A percentile compares a stretch with the other conserved stretches of the same genome.
Evolutionary conservation across 92 coral and sea anemone species (phyloP).

Genomic region (Paramuricea clavata): DNA sequence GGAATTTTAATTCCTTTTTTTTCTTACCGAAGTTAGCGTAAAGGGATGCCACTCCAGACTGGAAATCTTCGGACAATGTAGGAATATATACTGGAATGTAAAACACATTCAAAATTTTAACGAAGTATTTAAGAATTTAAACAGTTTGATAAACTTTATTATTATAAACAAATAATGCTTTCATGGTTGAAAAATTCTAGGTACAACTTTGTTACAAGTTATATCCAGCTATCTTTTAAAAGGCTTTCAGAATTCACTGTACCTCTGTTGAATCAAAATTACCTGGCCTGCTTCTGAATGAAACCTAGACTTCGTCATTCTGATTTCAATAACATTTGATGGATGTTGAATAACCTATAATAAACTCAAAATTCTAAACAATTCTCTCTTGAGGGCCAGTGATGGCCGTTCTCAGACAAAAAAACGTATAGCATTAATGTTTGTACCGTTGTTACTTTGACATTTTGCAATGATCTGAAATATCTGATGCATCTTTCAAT

Average conservation of each 20-base stretch:
- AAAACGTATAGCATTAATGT: background rate
- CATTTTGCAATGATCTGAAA: slow-evolving; percentile 83
- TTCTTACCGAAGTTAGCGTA: slow-evolving; percentile 92
- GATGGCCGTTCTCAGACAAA: too few relatives aligned
- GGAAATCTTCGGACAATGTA: slow-evolving; percentile 88
- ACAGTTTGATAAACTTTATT: too few relatives aligned
- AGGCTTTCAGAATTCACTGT: too few relatives aligned
- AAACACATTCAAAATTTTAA: too few relatives aligned
- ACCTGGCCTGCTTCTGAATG: slow-evolving; percentile 94
- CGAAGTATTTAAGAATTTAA: too few relatives aligned
- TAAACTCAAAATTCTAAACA: too few relatives aligned
- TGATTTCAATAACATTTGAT: slow-evolving; percentile 87
- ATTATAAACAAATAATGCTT: too few relatives aligned
- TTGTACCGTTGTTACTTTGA: slow-evolving; percentile 77
- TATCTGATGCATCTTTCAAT: slow-evolving; percentile 82
- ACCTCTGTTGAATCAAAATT: too few relatives aligned
- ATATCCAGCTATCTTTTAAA: too few relatives aligned
- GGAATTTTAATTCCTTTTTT: slow-evolving; percentile 38
- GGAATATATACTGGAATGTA: slow-evolving; percentile 83
- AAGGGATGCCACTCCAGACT: slow-evolving; percentile 98
- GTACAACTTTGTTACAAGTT: too few relatives aligned
- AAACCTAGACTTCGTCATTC: slow-evolving; percentile 88
- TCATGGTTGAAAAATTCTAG: too few relatives aligned
- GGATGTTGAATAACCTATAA: slow-evolving; percentile 91
- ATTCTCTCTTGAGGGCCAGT: too few relatives aligned